Conservation (phyloP, 2,797 vertebrate species). For the Chelidonichthys spinosus region DNA sequence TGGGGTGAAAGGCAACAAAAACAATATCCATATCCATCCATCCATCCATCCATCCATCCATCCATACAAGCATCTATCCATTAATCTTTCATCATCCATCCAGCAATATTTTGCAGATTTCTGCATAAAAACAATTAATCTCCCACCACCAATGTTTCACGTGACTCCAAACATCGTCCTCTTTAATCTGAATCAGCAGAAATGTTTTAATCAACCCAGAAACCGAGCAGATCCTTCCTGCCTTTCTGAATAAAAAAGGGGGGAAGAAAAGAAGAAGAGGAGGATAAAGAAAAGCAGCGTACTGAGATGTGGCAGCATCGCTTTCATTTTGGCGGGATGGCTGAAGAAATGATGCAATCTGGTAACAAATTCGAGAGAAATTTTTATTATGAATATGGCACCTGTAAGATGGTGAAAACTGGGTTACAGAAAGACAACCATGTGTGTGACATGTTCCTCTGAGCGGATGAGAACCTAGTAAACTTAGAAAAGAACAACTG, state of each 20-base stretch:
- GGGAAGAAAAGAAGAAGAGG: background rate
- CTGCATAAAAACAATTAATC: background rate
- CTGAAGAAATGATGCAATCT: slow-evolving; percentile 97
- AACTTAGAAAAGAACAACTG: slow-evolving; percentile 97
- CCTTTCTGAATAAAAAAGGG: background rate
- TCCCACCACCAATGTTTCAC: background rate
- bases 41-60: too few relatives aligned
- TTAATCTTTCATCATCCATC: too few relatives aligned
- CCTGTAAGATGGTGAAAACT: slow-evolving; percentile 97
- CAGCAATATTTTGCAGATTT: background rate
- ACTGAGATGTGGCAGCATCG: slow-evolving; percentile 26
- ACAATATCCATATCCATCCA: too few relatives aligned
- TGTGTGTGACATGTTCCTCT: slow-evolving; percentile 92
- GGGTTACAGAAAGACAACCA: slow-evolving; percentile 98
- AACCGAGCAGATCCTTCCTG: slow-evolving; percentile 14
- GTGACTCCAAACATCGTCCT: too few relatives aligned
- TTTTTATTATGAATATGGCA: slow-evolving; percentile 99
- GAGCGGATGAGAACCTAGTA: slow-evolving; percentile 94
- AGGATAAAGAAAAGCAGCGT: slow-evolving; percentile 11
- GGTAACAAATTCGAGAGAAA: slow-evolving; percentile 98
- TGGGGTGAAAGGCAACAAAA: background rate
- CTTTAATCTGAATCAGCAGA: background rate
- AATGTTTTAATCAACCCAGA: too few relatives aligned
- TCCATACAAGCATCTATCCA: background rate
- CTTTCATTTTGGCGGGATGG: slow-evolving; percentile 82